Conservation (phyloP, 2,113 vertebrate genomes). For the Tonatia bakeri region DNA sequence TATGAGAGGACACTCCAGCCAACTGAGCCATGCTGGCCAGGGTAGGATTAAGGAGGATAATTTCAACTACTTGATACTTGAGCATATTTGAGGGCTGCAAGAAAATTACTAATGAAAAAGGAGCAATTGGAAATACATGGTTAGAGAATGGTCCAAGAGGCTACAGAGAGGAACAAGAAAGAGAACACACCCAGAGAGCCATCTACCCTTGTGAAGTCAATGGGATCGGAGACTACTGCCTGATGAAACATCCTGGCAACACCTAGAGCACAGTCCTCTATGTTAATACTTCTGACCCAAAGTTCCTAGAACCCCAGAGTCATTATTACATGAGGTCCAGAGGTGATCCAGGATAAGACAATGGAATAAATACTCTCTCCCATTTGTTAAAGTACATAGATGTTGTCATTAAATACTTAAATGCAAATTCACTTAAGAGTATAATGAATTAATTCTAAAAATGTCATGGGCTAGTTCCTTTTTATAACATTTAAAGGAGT, state of each 20-base stretch:
- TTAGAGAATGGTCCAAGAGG: background rate
- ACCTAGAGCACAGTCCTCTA: background rate
- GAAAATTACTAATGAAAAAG: background rate
- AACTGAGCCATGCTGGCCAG: too few species aligned
- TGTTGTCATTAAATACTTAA: background rate
- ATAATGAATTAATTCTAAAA: background rate
- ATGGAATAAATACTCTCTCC: background rate
- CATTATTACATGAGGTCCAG: background rate
- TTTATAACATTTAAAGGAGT: background rate
- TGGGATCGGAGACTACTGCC: background rate
- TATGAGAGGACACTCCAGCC: too few species aligned
- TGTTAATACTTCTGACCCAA: too few species aligned
- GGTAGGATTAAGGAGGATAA: background rate
- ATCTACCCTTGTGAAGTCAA: rapidly evolving
- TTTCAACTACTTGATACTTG: background rate
- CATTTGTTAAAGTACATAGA: background rate
- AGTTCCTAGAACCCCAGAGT: background rate
- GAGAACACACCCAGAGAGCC: background rate
- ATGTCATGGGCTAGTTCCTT: background rate
- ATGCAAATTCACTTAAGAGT: background rate
- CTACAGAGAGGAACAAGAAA: background rate
- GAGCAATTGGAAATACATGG: background rate
- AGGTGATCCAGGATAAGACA: background rate
- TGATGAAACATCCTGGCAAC: background rate
- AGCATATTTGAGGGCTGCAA: background rate